Base-by-base conservation (phyloP, 1,140 invertebrate genomes). In the Gryllus bimaculatus region DNA sequence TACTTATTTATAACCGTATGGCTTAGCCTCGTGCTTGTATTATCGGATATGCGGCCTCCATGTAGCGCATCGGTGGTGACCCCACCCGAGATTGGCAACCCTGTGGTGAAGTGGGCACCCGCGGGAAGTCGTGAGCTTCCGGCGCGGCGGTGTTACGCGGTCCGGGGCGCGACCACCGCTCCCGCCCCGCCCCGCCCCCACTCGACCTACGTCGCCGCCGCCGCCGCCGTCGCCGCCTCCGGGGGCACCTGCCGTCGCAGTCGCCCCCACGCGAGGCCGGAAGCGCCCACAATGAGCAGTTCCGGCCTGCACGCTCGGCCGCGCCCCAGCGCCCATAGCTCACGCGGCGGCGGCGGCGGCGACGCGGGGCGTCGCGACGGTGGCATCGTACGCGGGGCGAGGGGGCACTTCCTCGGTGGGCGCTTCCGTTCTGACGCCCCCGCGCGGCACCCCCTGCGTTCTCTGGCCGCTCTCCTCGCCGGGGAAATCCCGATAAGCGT, bases 251-350 rank as follows among this genome's bases (percentile, higher is more conserved):
- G 54, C 54, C 54, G 18, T 18, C 54, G 26, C 26, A 39, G 10
- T 66, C 18, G 10, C 10, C 54, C 54, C 54, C 54, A 66, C 54
- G 54, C 10, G 54, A 66, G 10, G 54, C 54, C 54, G 54, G 54
- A 66, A 13, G 54, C 54, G 54, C 18, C 54, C 54, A 66, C 54
- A 66, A 66, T 66, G 54, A 66, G 54, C 10, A 13, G 54, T 66
- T 66, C 54, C 54, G 54, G 54, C 10, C 54, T 10, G 10, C 54
- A 66, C 54, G 54, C 54, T 66, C 54, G 54, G 54, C 54, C 54
- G 54, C 54, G 54, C 54, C 54, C 54, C 54, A 66, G 54, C 54
- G 54, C 54, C 54, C 54, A 66, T 66, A 66, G 54, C 54, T 66
- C 54, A 66, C 54, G 18, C 54, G 54, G 18, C 54, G 54, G 18